These are phyloP conservation scores for Ooceraea biroi DNA, from an alignment of 1,140 invertebrate species.

Conservation along the genomic window DNA sequence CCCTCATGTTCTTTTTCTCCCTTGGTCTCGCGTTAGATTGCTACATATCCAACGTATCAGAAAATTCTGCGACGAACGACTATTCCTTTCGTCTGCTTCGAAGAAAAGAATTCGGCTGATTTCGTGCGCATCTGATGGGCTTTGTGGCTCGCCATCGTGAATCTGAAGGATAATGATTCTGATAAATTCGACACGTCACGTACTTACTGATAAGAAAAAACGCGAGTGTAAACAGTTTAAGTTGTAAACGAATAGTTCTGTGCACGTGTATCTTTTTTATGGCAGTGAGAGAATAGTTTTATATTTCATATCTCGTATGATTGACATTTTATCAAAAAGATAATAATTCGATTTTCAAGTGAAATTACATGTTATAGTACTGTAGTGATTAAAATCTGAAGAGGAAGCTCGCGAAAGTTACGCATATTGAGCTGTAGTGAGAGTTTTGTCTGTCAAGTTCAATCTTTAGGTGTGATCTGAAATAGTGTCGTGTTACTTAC, in stretches of 20 bases:
- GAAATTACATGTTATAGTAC: constrained; percentile 16
- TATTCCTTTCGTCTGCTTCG: neutral
- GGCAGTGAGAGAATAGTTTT: constrained; percentile 11
- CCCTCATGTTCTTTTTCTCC: constrained; percentile 46
- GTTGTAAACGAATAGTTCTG: neutral
- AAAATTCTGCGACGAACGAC: neutral
- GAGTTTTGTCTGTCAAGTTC: constrained; percentile 24
- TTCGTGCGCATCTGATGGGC: neutral
- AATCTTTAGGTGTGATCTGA: constrained; percentile 33
- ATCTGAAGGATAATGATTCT: neutral
- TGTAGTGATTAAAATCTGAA: neutral
- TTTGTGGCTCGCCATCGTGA: neutral
- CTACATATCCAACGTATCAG: constrained; percentile 42
- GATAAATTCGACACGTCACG: neutral
- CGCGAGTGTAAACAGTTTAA: constrained; percentile 1
- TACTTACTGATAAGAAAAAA: neutral
- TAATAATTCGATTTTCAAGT: neutral
- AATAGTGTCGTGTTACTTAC: constrained; percentile 47
- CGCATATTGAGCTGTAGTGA: constrained; percentile 15
- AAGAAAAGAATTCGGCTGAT: constrained; percentile 1
- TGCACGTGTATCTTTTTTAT: neutral
- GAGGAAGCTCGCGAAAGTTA: constrained; percentile 9
- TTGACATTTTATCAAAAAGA: neutral
- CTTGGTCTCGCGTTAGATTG: constrained; percentile 1
- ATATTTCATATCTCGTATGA: neutral